Conservation (phyloP, 1,140 invertebrate species). For the Drosophila ohnishii region DNA sequence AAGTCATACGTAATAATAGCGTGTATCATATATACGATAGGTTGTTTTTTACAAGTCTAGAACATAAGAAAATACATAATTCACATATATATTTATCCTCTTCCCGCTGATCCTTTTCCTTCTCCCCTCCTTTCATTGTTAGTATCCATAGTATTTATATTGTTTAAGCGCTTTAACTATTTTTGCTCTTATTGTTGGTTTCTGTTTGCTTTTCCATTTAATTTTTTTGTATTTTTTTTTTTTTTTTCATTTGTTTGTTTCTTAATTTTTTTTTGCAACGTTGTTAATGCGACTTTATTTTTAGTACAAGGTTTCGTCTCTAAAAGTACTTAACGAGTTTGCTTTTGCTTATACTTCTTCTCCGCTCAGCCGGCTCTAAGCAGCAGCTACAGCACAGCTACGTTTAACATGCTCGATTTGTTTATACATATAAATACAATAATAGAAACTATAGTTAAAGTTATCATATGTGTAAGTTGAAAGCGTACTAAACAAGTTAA, state of each 20-base stretch:
- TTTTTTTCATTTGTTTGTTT: conserved; percentile 18
- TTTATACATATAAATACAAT: conserved; percentile 81
- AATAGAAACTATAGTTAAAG: conserved; percentile 71
- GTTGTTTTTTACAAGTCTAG: conserved; percentile 71
- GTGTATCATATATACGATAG: conserved; percentile 66
- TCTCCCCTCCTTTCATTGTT: conserved; percentile 30
- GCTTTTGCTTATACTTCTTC: conserved; percentile 58
- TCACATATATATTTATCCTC: conserved; percentile 62
- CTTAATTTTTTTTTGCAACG: conserved; percentile 38
- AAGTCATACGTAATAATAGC: conserved; percentile 52
- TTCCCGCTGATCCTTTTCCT: conserved; percentile 8
- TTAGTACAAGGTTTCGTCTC: conserved; percentile 67
- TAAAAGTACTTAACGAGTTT: conserved; percentile 81
- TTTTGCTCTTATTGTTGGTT: conserved; percentile 47
- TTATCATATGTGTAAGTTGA: conserved; percentile 52
- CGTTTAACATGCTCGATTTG: conserved; percentile 69
- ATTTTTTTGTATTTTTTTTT: conserved; percentile 10
- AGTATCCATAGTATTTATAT: conserved; percentile 70
- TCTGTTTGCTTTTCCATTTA: conserved; percentile 21
- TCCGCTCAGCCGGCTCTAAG: conserved; percentile 62
- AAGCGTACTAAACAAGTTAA: conserved; percentile 67
- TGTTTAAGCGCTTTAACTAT: conserved; percentile 73
- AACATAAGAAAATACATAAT: conserved; percentile 78
- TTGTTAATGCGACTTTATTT: conserved; percentile 68
- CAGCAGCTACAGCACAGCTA: conserved; percentile 48